phyloP scores from a whole-genome alignment of 2,888 invertebrate genomes.

The Carabus problematicus region DNA sequence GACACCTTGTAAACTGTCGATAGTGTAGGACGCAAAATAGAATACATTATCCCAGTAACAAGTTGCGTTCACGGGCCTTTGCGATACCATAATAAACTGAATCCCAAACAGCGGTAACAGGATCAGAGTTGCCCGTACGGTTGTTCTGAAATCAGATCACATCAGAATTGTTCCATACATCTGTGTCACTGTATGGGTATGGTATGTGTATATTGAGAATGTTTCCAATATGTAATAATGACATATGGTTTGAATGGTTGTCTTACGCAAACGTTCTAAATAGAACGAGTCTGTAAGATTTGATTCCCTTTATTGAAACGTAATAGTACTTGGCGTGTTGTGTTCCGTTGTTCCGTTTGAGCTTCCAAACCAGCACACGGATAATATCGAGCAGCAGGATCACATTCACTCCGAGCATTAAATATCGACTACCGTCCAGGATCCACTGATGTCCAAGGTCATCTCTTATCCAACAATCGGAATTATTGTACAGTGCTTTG shows the following conservation, averaged over 20 bases:
- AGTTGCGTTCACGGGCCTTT: conserved; percentile 63
- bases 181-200: no score
- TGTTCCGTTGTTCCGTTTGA: conserved; percentile 64
- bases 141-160: conserved; percentile 60
- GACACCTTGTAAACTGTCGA: conserved; percentile 69
- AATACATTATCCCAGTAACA: conserved; percentile 64
- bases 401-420: conserved; percentile 66
- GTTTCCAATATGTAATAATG: no score
- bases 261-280: conserved; percentile 33
- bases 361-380: conserved; percentile 69
- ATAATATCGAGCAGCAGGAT: conserved; percentile 69
- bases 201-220: no score
- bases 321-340: conserved; percentile 53
- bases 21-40: conserved; percentile 65
- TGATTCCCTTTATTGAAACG: conserved; percentile 35
- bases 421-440: conserved; percentile 66
- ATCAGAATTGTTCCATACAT: background rate
- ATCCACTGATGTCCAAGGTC: conserved; percentile 67
- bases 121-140: conserved; percentile 71
- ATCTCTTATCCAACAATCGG: conserved; percentile 70
- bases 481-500: conserved; percentile 62
- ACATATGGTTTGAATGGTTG: no score
- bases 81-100: conserved; percentile 69
- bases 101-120: conserved; percentile 75
- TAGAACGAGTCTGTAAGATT: conserved; percentile 41